These are phyloP conservation scores for Microtus richardsoni DNA, from an alignment of 2,113 vertebrate genomes.

Conservation along the genomic window DNA sequence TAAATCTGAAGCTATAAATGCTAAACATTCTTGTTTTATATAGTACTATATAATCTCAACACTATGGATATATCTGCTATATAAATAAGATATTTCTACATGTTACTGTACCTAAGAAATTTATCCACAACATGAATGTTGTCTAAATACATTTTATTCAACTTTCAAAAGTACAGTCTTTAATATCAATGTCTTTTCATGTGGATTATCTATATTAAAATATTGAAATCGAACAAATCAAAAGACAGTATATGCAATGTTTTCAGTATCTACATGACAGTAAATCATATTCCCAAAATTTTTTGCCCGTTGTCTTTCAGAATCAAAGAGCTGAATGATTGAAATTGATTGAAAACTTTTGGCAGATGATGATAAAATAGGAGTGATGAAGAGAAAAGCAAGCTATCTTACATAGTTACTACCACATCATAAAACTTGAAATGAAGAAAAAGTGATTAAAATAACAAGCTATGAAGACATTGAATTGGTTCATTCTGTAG, in stretches of 20 bases:
- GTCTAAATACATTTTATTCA: constrained; percentile 23
- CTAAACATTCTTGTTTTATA: not conserved
- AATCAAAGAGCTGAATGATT: constrained; percentile 11
- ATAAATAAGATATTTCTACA: constrained; percentile 35
- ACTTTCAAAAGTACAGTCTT: constrained; percentile 18
- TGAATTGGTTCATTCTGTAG: not conserved
- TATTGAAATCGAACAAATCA: not conserved
- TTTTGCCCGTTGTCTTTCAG: not conserved
- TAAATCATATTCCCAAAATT: constrained; percentile 4
- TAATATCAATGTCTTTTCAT: not conserved
- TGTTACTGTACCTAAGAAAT: constrained; percentile 16
- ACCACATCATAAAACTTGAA: not conserved
- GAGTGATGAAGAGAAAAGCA: not conserved
- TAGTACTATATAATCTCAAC: not conserved
- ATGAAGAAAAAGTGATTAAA: not conserved
- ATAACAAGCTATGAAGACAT: not conserved
- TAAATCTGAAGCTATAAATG: not conserved
- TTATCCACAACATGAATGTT: constrained; percentile 20
- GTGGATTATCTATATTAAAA: not conserved
- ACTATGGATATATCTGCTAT: not conserved
- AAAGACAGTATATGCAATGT: not conserved
- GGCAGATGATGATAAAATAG: not conserved
- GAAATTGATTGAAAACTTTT: not conserved
- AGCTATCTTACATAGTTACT: not conserved
- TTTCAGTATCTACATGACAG: constrained; percentile 33